Evolutionary conservation across 2,888 invertebrate genomes (phyloP).

Genomic region (Lymantria monacha): DNA sequence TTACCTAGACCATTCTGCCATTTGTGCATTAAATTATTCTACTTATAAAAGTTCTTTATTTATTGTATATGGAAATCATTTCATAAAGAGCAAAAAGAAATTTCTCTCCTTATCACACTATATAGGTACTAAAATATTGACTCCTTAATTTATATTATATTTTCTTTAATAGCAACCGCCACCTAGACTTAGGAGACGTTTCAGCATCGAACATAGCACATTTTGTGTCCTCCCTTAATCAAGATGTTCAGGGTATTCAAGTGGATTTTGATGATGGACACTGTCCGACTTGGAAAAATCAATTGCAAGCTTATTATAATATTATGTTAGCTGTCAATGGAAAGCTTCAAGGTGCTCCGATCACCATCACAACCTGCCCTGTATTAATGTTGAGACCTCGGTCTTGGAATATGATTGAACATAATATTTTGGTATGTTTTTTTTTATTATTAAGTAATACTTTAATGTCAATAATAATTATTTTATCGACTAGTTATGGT

Average conservation of each 20-base stretch:
- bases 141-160: too few species aligned
- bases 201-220: constrained; percentile 83
- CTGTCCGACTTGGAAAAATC: constrained; percentile 88
- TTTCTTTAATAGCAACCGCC: constrained; percentile 69
- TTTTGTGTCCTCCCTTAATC: constrained; percentile 78
- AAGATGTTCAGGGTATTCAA: constrained; percentile 83
- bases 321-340: constrained; percentile 80
- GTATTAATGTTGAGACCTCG: constrained; percentile 86
- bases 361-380: constrained; percentile 78
- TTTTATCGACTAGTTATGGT: too few species aligned
- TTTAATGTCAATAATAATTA: background rate
- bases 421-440: constrained; percentile 78
- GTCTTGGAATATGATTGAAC: constrained; percentile 89
- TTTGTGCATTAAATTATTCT: too few species aligned
- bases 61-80: too few species aligned
- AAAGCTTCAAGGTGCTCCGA: constrained; percentile 72
- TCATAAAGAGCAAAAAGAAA: too few species aligned
- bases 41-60: too few species aligned
- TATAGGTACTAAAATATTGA: too few species aligned
- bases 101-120: too few species aligned
- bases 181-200: constrained; percentile 85
- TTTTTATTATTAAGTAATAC: background rate
- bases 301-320: constrained; percentile 84
- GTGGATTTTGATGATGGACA: constrained; percentile 88
- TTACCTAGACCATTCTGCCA: too few species aligned